A percentile compares a stretch with the other conserved stretches of the same genome.
These are phyloP conservation scores for Salarias fasciatus DNA, from an alignment of 2,797 vertebrate species.

Conservation along the genomic window DNA sequence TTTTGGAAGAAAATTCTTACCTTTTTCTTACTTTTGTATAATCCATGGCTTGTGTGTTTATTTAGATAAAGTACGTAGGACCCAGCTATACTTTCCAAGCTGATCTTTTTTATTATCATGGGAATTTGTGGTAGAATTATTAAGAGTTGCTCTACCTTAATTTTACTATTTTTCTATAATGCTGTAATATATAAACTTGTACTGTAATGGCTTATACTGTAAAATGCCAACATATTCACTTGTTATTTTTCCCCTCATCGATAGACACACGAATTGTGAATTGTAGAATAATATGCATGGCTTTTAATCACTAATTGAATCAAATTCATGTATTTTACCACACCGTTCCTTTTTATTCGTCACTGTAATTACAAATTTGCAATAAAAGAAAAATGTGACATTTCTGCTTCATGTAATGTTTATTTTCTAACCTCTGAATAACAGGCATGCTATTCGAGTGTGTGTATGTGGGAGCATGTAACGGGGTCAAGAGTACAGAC, in stretches of 20 bases:
- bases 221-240: slow-evolving; percentile 60
- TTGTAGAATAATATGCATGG: slow-evolving; percentile 74
- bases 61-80: slow-evolving; percentile 68
- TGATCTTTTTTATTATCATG: slow-evolving; percentile 75
- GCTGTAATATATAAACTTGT: slow-evolving; percentile 66
- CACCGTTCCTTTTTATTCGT: slow-evolving; percentile 63
- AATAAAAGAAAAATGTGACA: slow-evolving; percentile 69
- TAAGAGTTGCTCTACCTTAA: slow-evolving; percentile 56
- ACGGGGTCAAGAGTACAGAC: not conserved
- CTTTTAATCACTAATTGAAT: slow-evolving; percentile 62
- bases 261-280: slow-evolving; percentile 53
- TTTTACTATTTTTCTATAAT: slow-evolving; percentile 77
- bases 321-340: slow-evolving; percentile 63
- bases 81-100: slow-evolving; percentile 72
- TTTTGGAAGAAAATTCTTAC: slow-evolving; percentile 39
- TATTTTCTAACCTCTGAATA: slow-evolving; percentile 27
- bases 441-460: not conserved
- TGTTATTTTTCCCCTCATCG: slow-evolving; percentile 51
- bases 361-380: slow-evolving; percentile 71
- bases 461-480: too few relatives aligned
- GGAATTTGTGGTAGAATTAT: slow-evolving; percentile 61
- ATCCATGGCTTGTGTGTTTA: slow-evolving; percentile 70
- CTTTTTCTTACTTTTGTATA: slow-evolving; percentile 71
- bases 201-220: slow-evolving; percentile 70
- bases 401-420: slow-evolving; percentile 34